Conservation (phyloP, 2,113 vertebrate species). For the Tauraco erythrolophus region DNA sequence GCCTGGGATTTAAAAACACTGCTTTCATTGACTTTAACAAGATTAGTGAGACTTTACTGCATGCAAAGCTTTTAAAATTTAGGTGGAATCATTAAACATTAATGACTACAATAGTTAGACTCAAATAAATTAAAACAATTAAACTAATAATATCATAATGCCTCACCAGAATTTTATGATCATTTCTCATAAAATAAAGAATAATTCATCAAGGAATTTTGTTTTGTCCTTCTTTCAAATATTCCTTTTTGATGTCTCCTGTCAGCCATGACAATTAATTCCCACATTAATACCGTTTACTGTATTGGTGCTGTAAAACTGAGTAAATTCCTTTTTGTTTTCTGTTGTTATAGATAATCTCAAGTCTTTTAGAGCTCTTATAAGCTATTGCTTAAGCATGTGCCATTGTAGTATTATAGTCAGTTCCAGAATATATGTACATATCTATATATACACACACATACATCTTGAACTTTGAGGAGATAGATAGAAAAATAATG, state of each 20-base stretch:
- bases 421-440: neutral
- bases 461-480: neutral
- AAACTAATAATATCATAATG: neutral
- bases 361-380: neutral
- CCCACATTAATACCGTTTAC: neutral
- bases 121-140: neutral
- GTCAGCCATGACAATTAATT: neutral
- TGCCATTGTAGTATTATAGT: neutral
- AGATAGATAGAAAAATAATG: neutral
- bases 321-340: neutral
- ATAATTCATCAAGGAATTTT: neutral
- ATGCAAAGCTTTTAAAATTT: neutral
- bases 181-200: neutral
- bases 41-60: neutral
- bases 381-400: neutral
- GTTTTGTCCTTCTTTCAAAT: neutral
- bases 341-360: neutral
- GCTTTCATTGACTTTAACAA: neutral
- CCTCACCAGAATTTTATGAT: neutral
- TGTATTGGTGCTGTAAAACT: neutral
- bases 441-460: neutral
- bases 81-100: neutral
- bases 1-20: neutral
- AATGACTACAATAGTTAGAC: neutral
- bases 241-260: neutral